Conservation (phyloP, 2,888 invertebrate genomes). For the Folsomia manolachei region DNA sequence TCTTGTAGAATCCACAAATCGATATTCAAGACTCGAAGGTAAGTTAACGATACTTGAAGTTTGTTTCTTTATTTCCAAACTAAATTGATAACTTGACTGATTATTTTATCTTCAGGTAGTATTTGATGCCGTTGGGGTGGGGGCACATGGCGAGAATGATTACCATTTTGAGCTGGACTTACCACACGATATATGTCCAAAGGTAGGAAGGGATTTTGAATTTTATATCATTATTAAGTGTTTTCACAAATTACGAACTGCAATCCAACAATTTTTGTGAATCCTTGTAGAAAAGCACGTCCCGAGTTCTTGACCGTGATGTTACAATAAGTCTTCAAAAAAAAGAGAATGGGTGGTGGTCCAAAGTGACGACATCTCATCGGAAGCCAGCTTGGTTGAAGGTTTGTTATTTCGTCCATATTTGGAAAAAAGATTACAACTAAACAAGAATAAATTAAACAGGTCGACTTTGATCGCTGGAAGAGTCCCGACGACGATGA, state of each 20-base stretch:
- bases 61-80: too few species aligned
- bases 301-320: constrained; percentile 69
- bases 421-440: too few species aligned
- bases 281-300: constrained; percentile 58
- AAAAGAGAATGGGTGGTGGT: constrained; percentile 72
- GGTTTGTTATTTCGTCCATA: constrained; percentile 54
- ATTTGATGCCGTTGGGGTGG: constrained; percentile 72
- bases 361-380: constrained; percentile 72
- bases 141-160: constrained; percentile 72
- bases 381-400: constrained; percentile 89
- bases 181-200: constrained; percentile 64
- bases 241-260: too few species aligned
- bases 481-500: constrained; percentile 72
- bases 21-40: constrained; percentile 64
- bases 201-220: too few species aligned
- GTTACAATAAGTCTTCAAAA: constrained; percentile 75
- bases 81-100: too few species aligned
- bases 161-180: constrained; percentile 74
- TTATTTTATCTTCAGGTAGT: too few species aligned
- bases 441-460: constrained; percentile 19
- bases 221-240: too few species aligned
- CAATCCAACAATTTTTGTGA: neutral
- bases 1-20: constrained; percentile 68
- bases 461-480: constrained; percentile 89
- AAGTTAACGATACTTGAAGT: too few species aligned